These are phyloP conservation scores for Netta rufina DNA, from an alignment of 2,797 vertebrate genomes.

Conservation along the genomic window DNA sequence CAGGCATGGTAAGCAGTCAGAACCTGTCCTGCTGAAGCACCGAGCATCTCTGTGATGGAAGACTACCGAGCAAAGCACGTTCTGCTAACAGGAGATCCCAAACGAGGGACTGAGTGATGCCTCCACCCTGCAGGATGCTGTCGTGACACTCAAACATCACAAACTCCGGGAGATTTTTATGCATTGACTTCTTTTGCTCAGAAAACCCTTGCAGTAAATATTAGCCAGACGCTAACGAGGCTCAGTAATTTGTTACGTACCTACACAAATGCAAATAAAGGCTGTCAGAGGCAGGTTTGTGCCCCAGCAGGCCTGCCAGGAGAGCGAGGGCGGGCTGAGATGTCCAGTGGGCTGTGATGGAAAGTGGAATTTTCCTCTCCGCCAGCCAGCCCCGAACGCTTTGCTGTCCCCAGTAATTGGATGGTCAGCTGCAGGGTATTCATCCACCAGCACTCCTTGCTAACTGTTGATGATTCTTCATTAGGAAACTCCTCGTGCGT, in stretches of 20 bases:
- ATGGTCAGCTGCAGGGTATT: not conserved
- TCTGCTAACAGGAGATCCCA: not conserved
- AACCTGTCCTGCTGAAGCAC: not conserved
- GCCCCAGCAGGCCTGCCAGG: not conserved
- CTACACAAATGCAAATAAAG: not conserved
- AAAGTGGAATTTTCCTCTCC: conserved; percentile 64
- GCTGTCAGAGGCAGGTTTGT: conserved; percentile 23
- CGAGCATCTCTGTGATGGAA: not conserved
- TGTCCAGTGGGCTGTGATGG: conserved; percentile 14
- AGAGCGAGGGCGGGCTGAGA: not conserved
- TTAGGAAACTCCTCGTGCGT: conserved; percentile 4
- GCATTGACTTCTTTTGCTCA: not conserved
- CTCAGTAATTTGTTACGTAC: not conserved
- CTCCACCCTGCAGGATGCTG: not conserved
- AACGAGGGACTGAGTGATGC: not conserved
- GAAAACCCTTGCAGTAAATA: not conserved
- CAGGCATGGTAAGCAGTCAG: not conserved
- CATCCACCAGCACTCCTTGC: not conserved
- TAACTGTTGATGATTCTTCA: conserved; percentile 13
- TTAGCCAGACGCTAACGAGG: not conserved
- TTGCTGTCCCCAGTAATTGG: conserved; percentile 4
- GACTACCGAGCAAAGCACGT: not conserved
- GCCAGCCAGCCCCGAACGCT: not conserved
- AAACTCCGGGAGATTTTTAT: too few species aligned
- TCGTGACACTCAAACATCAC: not conserved